Base-by-base conservation (phyloP, 2,113 vertebrate genomes). In the Ictalurus furcatus region DNA sequence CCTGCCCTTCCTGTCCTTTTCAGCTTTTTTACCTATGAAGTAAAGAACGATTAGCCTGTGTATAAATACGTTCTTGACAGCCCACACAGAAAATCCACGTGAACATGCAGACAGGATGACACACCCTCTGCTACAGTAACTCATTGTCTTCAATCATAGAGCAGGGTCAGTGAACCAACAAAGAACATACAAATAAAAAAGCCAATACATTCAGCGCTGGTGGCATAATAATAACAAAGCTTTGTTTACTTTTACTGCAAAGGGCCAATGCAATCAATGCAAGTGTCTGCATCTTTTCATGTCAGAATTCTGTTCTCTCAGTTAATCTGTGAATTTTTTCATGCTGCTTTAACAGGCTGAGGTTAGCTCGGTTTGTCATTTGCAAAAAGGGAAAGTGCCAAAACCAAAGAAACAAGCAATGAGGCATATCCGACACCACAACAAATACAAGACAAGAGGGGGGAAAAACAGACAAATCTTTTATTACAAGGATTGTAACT, bases 401-500 rank as follows among this genome's bases (percentile, higher is more conserved):
- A 79, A 78, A 81, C 69, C 80, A 87, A 84, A 63, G 37, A 71
- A 81, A 81, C n/a, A 73, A 84, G 82, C 82, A 63, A 13, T 0
- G n/a, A 73, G 28, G 23, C 84, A 48, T 67, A 59, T n/a, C 44
- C 6, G 11, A 81, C n/a, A 16, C 78, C 78, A 44, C n/a, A 88
- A 73, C 23, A 79, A 58, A 76, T 76, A 40, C 48, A 37, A 80
- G 44, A 30, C 14, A 30, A 37, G 30, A 37, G 16, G 11, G 65
- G 65, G 21, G 69, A 9, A 34, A 59, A 25, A 30, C 71, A 93
- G 89, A 93, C 89, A 92, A 87, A 92, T n/a, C 25, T 87, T 95
- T 94, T 94, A 95, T 85, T 91, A 90, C 88, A 23, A 40, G 37
- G 73, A 76, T 44, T 92, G 92, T 93, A 92, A 93, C 93, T 92